These are phyloP conservation scores for Sinhomidia bicolor DNA, from an alignment of 2,888 invertebrate species.

Conservation along the genomic window DNA sequence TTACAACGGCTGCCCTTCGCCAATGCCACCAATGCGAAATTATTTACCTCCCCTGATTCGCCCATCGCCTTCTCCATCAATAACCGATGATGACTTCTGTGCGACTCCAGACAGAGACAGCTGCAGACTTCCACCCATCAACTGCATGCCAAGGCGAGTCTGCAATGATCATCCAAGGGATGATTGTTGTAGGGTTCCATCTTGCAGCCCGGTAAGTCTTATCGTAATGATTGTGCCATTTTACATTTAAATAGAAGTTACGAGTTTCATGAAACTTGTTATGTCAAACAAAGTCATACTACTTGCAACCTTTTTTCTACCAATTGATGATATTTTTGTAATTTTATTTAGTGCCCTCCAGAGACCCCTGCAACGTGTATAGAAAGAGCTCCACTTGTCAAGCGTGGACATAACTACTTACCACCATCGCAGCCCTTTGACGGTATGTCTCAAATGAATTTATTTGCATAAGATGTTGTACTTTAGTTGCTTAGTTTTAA, in stretches of 20 bases:
- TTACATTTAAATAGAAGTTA: background rate
- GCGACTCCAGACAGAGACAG: background rate
- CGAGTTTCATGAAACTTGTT: no score
- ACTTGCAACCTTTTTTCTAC: background rate
- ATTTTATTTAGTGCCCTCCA: background rate
- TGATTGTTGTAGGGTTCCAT: constrained; percentile 39
- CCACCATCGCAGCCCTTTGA: constrained; percentile 59
- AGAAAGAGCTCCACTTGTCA: constrained; percentile 2
- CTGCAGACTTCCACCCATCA: constrained; percentile 23
- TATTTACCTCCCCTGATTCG: background rate
- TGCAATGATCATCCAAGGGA: constrained; percentile 41
- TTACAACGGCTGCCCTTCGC: background rate
- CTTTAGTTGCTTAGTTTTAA: no score
- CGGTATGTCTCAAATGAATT: no score
- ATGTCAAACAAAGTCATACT: background rate
- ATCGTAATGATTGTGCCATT: background rate
- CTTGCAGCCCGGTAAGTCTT: constrained; percentile 17
- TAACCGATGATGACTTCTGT: background rate
- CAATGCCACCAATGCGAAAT: background rate
- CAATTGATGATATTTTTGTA: background rate
- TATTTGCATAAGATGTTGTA: no score
- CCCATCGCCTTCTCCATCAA: background rate
- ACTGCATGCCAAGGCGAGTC: background rate
- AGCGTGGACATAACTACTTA: background rate
- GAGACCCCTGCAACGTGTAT: background rate